Conservation (phyloP, 2,113 vertebrate species). For the Serilophus lunatus region DNA sequence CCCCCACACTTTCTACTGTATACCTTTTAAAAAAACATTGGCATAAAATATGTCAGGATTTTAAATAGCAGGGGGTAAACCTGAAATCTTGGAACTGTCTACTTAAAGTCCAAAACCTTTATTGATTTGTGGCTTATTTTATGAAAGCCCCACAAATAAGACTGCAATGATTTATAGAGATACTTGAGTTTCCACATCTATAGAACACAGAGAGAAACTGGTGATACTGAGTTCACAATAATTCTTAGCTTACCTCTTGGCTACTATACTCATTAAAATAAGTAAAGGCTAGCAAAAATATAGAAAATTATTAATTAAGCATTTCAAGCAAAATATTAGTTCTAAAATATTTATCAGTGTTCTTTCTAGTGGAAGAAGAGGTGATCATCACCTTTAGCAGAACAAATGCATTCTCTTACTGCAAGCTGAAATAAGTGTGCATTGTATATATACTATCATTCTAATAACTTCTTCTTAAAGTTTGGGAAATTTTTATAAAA, state of each 20-base stretch:
- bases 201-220: neutral
- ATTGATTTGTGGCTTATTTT: neutral
- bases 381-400: neutral
- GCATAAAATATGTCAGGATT: neutral
- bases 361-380: neutral
- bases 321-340: neutral
- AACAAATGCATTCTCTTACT: neutral
- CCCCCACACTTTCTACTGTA: neutral
- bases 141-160: neutral
- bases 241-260: neutral
- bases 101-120: neutral
- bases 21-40: neutral
- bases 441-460: neutral
- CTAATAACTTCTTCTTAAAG: neutral
- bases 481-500: neutral
- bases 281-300: neutral
- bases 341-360: neutral
- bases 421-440: neutral
- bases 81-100: neutral
- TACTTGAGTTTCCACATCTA: neutral
- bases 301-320: neutral
- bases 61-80: neutral
- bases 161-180: neutral
- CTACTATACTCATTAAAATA: neutral
- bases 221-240: neutral